These are phyloP conservation scores for Paguma larvata DNA, from an alignment of 2,797 vertebrate species.

Conservation along the genomic window DNA sequence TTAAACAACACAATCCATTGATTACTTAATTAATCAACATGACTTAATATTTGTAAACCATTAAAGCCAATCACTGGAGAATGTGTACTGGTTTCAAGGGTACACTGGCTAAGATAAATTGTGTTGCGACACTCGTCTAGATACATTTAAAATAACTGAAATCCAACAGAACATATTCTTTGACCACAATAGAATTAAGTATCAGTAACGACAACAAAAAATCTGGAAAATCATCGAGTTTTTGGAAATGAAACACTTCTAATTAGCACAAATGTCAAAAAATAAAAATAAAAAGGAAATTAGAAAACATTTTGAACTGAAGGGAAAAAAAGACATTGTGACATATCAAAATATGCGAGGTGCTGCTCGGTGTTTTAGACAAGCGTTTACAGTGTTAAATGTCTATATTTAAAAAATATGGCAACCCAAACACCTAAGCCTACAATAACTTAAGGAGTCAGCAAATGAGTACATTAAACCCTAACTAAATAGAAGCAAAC, in stretches of 20 bases:
- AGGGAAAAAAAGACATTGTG: background rate
- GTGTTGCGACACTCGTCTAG: background rate
- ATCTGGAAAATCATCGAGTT: conserved; percentile 17
- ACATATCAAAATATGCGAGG: background rate
- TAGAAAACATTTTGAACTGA: background rate
- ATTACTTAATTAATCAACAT: background rate
- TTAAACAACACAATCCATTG: background rate
- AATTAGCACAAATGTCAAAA: background rate
- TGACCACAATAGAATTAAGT: background rate
- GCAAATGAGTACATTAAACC: background rate
- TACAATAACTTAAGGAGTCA: background rate
- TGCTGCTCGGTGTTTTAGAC: background rate
- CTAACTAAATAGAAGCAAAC: background rate
- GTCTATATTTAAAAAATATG: background rate
- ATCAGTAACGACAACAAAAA: background rate
- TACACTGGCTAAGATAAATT: background rate
- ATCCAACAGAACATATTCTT: background rate
- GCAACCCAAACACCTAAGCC: background rate
- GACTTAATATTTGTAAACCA: background rate
- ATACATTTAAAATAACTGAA: background rate
- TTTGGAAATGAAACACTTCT: background rate
- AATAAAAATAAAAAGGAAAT: background rate
- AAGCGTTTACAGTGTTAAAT: background rate
- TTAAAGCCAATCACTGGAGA: background rate
- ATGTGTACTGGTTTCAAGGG: background rate